Evolutionary conservation across 2,797 vertebrate species (phyloP).

Genomic region (Halcyon chelicuti): DNA sequence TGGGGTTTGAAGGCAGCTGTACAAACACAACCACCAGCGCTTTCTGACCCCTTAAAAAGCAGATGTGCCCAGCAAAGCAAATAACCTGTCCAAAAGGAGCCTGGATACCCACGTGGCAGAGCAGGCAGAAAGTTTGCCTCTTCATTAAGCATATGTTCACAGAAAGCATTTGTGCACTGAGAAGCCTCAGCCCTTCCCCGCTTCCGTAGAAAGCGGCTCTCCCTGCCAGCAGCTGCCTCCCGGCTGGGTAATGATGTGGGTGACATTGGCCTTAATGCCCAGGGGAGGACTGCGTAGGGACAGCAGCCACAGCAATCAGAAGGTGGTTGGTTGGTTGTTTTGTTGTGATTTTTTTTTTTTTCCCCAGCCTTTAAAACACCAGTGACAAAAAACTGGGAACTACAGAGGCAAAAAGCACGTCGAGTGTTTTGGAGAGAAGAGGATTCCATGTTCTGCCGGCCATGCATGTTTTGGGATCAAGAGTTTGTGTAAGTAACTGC

Average conservation of each 20-base stretch:
- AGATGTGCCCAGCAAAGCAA: background rate
- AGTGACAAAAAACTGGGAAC: background rate
- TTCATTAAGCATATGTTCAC: background rate
- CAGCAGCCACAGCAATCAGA: background rate
- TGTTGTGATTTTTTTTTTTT: no score
- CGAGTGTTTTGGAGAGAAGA: accelerated
- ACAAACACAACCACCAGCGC: background rate
- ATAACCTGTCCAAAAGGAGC: slow-evolving; percentile 15
- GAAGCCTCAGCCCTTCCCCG: background rate
- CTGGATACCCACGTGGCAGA: background rate
- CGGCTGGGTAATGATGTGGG: background rate
- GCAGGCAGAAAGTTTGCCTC: background rate
- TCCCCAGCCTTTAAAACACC: background rate
- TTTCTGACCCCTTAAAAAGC: background rate
- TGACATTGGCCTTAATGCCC: background rate
- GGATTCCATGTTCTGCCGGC: accelerated
- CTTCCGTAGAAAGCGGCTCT: background rate
- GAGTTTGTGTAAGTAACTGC: accelerated
- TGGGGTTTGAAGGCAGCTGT: background rate
- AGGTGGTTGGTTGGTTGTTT: background rate
- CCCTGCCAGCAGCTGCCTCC: background rate
- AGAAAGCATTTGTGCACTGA: background rate
- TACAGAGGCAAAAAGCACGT: accelerated
- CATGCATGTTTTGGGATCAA: accelerated
- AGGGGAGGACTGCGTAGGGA: accelerated